Base-by-base conservation (phyloP, 2,888 invertebrate species). In the Pristionchus mayeri region DNA sequence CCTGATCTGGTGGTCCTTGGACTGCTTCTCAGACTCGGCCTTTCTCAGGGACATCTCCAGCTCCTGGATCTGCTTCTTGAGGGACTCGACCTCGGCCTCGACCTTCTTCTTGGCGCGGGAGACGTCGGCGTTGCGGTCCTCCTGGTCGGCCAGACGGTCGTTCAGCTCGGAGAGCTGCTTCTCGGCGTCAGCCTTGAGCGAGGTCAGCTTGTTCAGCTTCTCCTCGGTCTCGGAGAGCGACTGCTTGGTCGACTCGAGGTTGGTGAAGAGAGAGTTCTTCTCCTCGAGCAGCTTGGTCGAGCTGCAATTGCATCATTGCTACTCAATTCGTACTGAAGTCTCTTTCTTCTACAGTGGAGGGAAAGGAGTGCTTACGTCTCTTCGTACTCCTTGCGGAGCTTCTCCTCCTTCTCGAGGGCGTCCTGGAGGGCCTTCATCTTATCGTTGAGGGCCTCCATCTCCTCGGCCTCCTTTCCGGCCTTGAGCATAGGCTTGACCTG, bases 131-230 rank as follows among this genome's bases (percentile, higher is more conserved):
- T 90, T 91, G 78, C 90, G 89, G 86, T 93, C 91, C 83, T 92
- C 92, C 86, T 90, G 89, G 81, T 91, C 92, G 84, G 90, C 90
- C 78, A 92, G 88, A 75, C 88, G 89, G 93, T 98, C 98, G 86
- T 91, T 91, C 84, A 91, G 87, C 84, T 92, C 91, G 48, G 86
- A 67, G 80, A 93, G 87, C 94, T 98, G 98, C 89, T 95, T 95
- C 94, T 99, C 98, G 94, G 97, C 95, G 94, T 99, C 99, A 93
- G 95, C 95, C 95, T 99, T 99, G 94, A 98, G 98, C 88, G 97
- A 96, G 95, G 97, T 97, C 94, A 98, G 95, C 95, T 98, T 98
- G 95, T 97, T 97, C 95, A 99, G 97, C 94, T 97, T 96, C 93
- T 99, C 98, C 93, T 99, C 99, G 94, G 89, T 86, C 71, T 92